These are phyloP conservation scores for Cheilosia impressa DNA, from an alignment of 2,888 invertebrate species.

Conservation along the genomic window DNA sequence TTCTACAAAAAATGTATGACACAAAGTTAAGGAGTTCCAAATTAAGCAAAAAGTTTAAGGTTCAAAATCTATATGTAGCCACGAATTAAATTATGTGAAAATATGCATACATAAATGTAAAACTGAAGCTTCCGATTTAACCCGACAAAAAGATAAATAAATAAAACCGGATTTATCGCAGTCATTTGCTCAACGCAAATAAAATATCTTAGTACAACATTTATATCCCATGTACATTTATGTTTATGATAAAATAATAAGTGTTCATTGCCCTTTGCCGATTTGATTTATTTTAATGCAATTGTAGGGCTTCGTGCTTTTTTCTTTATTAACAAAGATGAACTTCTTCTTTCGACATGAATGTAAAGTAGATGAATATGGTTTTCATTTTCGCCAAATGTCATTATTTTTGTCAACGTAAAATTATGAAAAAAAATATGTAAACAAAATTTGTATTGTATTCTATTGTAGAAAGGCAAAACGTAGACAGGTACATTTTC, in stretches of 20 bases:
- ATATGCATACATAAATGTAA: constrained; percentile 13
- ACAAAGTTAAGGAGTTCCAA: constrained; percentile 12
- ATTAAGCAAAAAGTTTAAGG: neutral
- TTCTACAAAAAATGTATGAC: neutral
- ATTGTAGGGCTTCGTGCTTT: constrained; percentile 21
- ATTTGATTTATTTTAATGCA: constrained; percentile 1
- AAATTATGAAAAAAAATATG: too few species aligned
- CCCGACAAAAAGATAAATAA: constrained; percentile 14
- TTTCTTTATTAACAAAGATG: too few species aligned
- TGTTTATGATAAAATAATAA: constrained; percentile 1
- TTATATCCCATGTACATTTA: neutral
- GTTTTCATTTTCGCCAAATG: too few species aligned
- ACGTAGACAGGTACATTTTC: too few species aligned
- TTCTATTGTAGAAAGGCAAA: too few species aligned
- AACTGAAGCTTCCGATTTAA: neutral
- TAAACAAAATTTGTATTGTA: too few species aligned
- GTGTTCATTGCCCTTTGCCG: neutral
- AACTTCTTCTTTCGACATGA: too few species aligned
- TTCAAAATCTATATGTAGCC: neutral
- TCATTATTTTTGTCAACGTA: too few species aligned
- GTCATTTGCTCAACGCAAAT: constrained; percentile 7
- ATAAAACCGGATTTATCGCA: constrained; percentile 15
- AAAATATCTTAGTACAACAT: neutral
- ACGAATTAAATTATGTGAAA: neutral
- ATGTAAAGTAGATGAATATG: too few species aligned